Evolutionary conservation across 2,888 invertebrate genomes (phyloP), one percentile per base, ranked within the genome.

Genomic region (Torymus auratus): DNA sequence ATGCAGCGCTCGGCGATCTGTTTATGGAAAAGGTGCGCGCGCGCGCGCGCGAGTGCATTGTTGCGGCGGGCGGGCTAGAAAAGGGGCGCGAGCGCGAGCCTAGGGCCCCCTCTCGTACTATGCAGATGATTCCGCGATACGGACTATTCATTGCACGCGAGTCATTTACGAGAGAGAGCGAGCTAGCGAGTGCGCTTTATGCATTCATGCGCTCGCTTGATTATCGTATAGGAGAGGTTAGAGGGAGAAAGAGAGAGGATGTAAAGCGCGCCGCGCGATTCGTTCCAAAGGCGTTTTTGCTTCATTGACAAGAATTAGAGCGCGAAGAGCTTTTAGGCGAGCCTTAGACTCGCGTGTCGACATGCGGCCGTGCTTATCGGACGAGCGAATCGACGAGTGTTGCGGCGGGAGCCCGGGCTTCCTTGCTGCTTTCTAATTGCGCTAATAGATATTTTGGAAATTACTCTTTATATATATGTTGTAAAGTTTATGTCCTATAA

Each of bases 111-210:
- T 17, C 88, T 86, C 88, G 88, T 87, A 86, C 88, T 88, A 89
- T 88, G 89, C 88, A 89, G 89, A 89, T 89, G 88, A 88, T 88
- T 88, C 85, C 86, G 83, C 87, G 89, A 89, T 89, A 89, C 86
- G 86, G 86, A 84, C 88, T 88, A 89, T 89, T 88, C 88, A 88
- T 87, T 88, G 88, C 85, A 14, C 53, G 20, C 69, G 88, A 89
- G 86, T 88, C 87, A 88, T 88, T 89, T 87, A 84, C 86, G 86
- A 87, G 7, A 20, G 50, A 11, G 70, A 56, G 20, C 28, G 14
- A 20, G 23, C 23, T 23, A 14, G 14, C 28, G 53, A 50, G 23
- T 7, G 68, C 53, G 50, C 15, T 50, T 4, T 56, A 69, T 60
- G 13, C 15, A 15, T 55, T 53, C 55, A 14, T 56, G 56, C 68